Conservation (phyloP, 2,113 vertebrate species). For the Catharus minimus region DNA sequence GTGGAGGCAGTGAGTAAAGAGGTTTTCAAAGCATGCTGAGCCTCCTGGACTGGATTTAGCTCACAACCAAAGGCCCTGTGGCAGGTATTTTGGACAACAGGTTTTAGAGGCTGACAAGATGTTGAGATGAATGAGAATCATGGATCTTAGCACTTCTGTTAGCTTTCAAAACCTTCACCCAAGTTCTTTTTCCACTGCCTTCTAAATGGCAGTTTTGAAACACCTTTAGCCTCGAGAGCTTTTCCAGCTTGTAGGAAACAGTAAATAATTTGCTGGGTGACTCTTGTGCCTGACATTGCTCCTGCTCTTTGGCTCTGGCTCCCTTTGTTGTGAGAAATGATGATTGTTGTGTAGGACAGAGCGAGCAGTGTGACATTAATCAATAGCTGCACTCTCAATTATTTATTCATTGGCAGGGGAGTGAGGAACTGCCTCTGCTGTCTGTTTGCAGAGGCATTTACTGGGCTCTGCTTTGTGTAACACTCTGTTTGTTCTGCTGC, state of each 20-base stretch:
- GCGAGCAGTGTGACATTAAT: slow-evolving; percentile 28
- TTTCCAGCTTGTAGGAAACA: slow-evolving; percentile 29
- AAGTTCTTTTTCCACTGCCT: background rate
- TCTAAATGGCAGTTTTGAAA: slow-evolving; percentile 19
- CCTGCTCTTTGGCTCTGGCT: slow-evolving; percentile 50
- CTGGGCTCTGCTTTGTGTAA: background rate
- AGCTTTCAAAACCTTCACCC: slow-evolving; percentile 21
- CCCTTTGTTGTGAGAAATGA: slow-evolving; percentile 39
- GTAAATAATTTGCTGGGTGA: slow-evolving; percentile 66
- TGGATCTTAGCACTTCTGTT: background rate
- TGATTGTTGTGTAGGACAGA: slow-evolving; percentile 37
- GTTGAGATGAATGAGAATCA: slow-evolving; percentile 8
- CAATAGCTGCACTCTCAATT: slow-evolving; percentile 55
- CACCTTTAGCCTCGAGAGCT: slow-evolving; percentile 44
- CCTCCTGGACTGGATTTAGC: background rate
- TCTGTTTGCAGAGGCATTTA: background rate
- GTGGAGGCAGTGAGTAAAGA: background rate
- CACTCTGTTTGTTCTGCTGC: background rate
- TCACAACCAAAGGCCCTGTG: background rate
- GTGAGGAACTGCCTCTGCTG: background rate
- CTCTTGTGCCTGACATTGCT: slow-evolving; percentile 36
- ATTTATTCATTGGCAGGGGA: slow-evolving; percentile 54
- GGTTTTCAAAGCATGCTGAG: background rate
- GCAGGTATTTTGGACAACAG: background rate
- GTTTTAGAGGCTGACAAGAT: background rate